Base-by-base conservation (phyloP, 2,888 invertebrate genomes). In the Calephelis perditalis region DNA sequence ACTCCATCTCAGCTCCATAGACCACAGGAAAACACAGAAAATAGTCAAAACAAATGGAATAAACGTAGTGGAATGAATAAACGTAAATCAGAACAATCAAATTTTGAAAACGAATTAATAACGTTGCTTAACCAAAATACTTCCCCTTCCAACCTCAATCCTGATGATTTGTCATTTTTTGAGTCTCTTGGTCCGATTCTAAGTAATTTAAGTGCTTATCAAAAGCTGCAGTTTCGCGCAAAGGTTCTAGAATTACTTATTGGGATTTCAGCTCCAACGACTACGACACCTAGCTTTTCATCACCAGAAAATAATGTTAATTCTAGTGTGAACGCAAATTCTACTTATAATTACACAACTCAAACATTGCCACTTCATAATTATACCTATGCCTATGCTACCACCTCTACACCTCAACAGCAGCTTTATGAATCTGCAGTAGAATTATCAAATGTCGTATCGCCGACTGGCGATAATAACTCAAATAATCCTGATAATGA, bases 361-460 rank as follows among this genome's bases (percentile, higher is more conserved):
- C 59, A 59, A 62, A 59, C 62, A 59, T 54, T 52, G 59, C 59
- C 56, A 61, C 52, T 26, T 61, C 57, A 61, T 47, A 47, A 60
- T 60, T 60, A 60, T 60, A 60, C 56, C 60, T 60, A 60, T 57
- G 57, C 56, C 60, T 61, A 61, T 59, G 49, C 62, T 62, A 62
- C 62, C 62, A 59, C 59, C 43, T 57, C 62, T 62, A 59, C 62
- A 62, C 62, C 62, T 62, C 62, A 59, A 59, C 54, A 59, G 58
- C 62, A 62, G 62, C 62, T 62, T 43, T 62, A 62, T 62, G 62
- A 62, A 62, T 62, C 62, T 62, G 62, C 62, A 62, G 62, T 62
- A 62, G 62, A 62, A 62, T 59, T 59, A 49, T 45, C 62, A 62
- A 62, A 62, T 62, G 59, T 62, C 59, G 43, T 59, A 62, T 62